These are phyloP conservation scores for Esperia sulphurella DNA, from an alignment of 2,888 invertebrate species.

Conservation along the genomic window DNA sequence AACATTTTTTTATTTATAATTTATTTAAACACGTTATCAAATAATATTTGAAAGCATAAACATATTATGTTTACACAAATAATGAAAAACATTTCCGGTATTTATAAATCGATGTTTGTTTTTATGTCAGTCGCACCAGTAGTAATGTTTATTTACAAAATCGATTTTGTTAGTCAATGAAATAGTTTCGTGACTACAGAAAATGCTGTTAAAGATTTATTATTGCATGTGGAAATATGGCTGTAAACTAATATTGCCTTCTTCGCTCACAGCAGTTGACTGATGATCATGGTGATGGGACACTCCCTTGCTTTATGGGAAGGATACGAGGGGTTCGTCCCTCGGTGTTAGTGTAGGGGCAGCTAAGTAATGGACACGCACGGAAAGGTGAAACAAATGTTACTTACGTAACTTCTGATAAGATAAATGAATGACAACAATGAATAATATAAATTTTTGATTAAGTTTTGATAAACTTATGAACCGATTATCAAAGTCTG, in stretches of 20 bases:
- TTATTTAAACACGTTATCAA: too few species aligned
- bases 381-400: constrained; percentile 41
- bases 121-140: not conserved
- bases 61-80: not conserved
- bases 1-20: constrained; percentile 24
- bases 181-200: constrained; percentile 13
- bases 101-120: constrained; percentile 2
- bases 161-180: constrained; percentile 3
- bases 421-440: constrained; percentile 9
- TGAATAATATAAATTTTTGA: constrained; percentile 10
- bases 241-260: constrained; percentile 48
- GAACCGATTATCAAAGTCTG: constrained; percentile 38
- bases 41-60: too few species aligned
- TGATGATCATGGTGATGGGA: constrained; percentile 55
- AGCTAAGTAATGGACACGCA: constrained; percentile 37
- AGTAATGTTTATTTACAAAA: constrained; percentile 2
- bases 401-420: constrained; percentile 16
- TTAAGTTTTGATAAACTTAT: constrained; percentile 40
- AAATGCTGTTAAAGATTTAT: constrained; percentile 31
- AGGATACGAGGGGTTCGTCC: constrained; percentile 56
- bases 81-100: constrained; percentile 2
- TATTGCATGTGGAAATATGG: constrained; percentile 27
- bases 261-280: constrained; percentile 39
- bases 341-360: constrained; percentile 35
- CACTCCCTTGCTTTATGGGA: constrained; percentile 55